A percentile compares a stretch with the other conserved stretches of the same genome.
Conservation (phyloP, 2,113 vertebrate species). For the Crypturellus undulatus region DNA sequence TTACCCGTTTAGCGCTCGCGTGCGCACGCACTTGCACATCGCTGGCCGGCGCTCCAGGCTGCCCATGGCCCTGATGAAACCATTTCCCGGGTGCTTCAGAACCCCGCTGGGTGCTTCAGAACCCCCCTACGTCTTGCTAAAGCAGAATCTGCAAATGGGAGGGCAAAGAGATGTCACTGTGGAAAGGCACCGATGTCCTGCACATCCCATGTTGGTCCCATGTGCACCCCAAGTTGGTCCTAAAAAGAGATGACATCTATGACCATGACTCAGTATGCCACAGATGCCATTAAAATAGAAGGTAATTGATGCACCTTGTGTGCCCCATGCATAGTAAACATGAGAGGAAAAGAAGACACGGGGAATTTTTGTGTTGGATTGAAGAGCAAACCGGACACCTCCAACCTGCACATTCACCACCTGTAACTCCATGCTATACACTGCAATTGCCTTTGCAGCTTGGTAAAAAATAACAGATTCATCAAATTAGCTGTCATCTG, state of each 20-base stretch:
- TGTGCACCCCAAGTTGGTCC: too few relatives aligned
- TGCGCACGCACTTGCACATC: background rate
- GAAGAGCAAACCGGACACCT: background rate
- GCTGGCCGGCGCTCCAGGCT: background rate
- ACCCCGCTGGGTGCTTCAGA: too few relatives aligned
- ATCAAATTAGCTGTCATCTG: background rate
- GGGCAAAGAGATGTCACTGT: too few relatives aligned
- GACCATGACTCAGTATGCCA: background rate
- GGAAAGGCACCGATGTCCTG: background rate
- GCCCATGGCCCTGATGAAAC: background rate
- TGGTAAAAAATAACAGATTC: background rate
- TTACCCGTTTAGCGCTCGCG: conserved; percentile 46
- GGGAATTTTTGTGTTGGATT: rapidly evolving
- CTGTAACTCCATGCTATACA: background rate
- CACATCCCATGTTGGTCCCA: too few relatives aligned
- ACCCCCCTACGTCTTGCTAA: background rate
- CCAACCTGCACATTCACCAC: background rate
- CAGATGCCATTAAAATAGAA: background rate
- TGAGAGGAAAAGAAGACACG: background rate
- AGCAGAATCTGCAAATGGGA: rapidly evolving
- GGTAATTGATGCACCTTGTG: too few relatives aligned
- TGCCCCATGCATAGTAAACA: background rate
- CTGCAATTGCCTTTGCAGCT: background rate
- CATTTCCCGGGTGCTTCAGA: background rate
- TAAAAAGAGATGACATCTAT: too few relatives aligned